Base-by-base conservation (phyloP, 2,113 vertebrate genomes). In the Poecilia latipinna region DNA sequence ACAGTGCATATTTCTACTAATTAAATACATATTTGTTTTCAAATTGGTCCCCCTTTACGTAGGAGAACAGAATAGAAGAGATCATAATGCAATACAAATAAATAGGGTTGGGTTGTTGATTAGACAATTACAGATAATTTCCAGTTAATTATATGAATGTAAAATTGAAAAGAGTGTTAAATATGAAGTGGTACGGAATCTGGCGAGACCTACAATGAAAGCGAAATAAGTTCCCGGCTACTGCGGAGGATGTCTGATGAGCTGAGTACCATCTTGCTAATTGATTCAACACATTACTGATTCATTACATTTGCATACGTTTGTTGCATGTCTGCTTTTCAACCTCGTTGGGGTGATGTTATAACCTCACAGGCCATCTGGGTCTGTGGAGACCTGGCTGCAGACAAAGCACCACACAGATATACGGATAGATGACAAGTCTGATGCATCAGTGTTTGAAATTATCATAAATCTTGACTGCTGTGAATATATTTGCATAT, bases 271-370 rank as follows among this genome's bases (percentile, higher is more conserved):
- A 82, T 86, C 66, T 62, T 31, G 61, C 78, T 78, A 79, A 89
- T 83, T 88, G 62, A 84, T 86, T 84, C 73, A 72, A n/a, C 70
- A 48, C 85, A 88, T 88, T 82, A 84, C 71, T 7, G 72, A 91
- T 80, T 90, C 78, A 85, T 77, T 61, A 57, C 73, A 82, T 87
- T 88, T 80, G 85, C 83, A 86, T 82, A 72, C 19, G 31, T 85
- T 82, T 78, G 72, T 64, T 61, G 66, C 61, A 5, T 61, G 67
- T 82, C 81, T 86, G 65, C 70, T 74, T 81, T 85, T 82, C 70
- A 74, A 61, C 74, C 68, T 90, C 1, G 8, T 87, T 69, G 72
- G 60, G 77, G 44, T 69, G 74, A 85, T 85, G 74, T 39, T 72
- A 60, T 85, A 78, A 83, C 82, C 73, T 82, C 74, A 69, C 64